Percentiles rank a stretch among this genome's conserved stretches.
phyloP scores from a whole-genome alignment of 1,140 invertebrate genomes.

The Lordiphosa stackelbergi region DNA sequence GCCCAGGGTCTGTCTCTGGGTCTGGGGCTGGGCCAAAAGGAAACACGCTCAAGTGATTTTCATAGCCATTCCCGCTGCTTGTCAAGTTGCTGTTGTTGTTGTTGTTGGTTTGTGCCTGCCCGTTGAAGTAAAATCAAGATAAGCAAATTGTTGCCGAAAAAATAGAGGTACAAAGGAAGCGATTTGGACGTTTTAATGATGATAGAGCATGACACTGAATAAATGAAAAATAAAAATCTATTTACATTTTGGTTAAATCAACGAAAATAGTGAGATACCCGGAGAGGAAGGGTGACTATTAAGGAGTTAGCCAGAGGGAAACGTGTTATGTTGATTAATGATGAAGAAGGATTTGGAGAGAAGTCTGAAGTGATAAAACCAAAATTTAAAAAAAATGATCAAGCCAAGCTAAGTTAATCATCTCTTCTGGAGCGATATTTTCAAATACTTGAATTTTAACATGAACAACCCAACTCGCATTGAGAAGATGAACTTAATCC shows the following conservation, averaged over 20 bases:
- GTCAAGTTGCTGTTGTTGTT: conserved; percentile 30
- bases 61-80: conserved; percentile 29
- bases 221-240: conserved; percentile 64
- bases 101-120: conserved; percentile 24
- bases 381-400: not conserved
- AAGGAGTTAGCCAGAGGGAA: not conserved
- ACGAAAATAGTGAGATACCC: conserved; percentile 3
- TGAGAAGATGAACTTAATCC: too few relatives aligned
- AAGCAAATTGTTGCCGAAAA: conserved; percentile 74
- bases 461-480: too few relatives aligned
- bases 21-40: conserved; percentile 45
- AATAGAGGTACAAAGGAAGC: conserved; percentile 64
- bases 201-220: conserved; percentile 73
- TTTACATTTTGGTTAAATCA: conserved; percentile 47
- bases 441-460: too few relatives aligned
- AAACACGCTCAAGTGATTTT: conserved; percentile 74
- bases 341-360: conserved; percentile 19
- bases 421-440: too few relatives aligned
- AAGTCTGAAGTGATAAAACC: not conserved
- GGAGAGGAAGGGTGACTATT: not conserved
- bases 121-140: conserved; percentile 68
- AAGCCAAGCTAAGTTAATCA: too few relatives aligned
- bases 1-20: conserved; percentile 11
- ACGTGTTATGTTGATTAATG: conserved; percentile 29
- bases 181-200: conserved; percentile 73